Base-by-base conservation (phyloP, 2,797 vertebrate species). In the Podargus strigoides region DNA sequence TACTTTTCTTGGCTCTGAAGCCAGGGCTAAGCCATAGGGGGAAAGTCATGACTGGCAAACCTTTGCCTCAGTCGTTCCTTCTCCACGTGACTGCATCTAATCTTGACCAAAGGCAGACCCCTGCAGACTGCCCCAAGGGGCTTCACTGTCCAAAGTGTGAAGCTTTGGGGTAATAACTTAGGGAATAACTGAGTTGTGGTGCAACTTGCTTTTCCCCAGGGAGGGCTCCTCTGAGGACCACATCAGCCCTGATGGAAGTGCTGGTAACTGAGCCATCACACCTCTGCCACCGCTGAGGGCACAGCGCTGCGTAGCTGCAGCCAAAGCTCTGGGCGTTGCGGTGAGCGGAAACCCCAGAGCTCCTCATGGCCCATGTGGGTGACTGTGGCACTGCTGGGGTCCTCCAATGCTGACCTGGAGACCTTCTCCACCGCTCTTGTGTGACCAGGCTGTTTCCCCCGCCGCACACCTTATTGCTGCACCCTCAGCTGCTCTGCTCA, bases 291-390 rank as follows among this genome's bases (percentile, higher is more conserved):
- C 0, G 3, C 15, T 7, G 55, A 74, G n/a, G 24, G n/a, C 62
- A 36, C 32, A 26, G 27, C 0, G 5, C 53, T 52, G 56, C 14
- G 2, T 8, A 20, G 46, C 34, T 55, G 49, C 58, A 77, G 53
- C 47, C 59, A 23, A 18, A 72, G 36, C 66, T 42, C 27, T 6
- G 20, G 23, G 23, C 4, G 0, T 10, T 37, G 47, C 0, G 1
- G 55, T 7, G 34, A 79, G 42, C 52, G 56, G 47, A 36, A 70
- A 44, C 47, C n/a, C 23, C 46, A 20, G 39, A 52, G 60, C 47
- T 56, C 53, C 23, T 55, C 34, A 6, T 3, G n/a, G n/a, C n/a
- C n/a, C n/a, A n/a, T n/a, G n/a, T n/a, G n/a, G n/a, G n/a, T n/a
- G n/a, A n/a, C n/a, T n/a, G n/a, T 24, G 41, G 44, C 28, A 22